Base-by-base conservation (phyloP, 2,113 vertebrate genomes). In the Pollachius pollachius region DNA sequence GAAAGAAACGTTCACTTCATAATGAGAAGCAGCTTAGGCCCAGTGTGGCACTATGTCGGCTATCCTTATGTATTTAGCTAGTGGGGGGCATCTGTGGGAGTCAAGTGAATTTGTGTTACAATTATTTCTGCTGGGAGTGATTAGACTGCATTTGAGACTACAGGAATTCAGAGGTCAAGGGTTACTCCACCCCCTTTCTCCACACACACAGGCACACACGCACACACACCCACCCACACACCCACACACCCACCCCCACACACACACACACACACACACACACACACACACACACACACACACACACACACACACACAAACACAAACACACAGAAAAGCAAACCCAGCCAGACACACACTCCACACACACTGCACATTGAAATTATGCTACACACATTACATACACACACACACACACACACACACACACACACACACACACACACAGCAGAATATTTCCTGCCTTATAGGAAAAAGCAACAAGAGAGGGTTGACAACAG, bases 51-150 rank as follows among this genome's bases (percentile, higher is more conserved):
- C 11, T 18, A 21, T 21, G n/a, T 60, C 19, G 19, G 65, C 30
- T 65, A 62, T 52, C 5, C 15, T 41, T 41, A 23, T 21, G 64
- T 67, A 59, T 67, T 18, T 71, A n/a, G 61, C 57, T 30, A 56
- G 25, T 68, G 65, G 16, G 48, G 57, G n/a, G 34, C 59, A 67
- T 37, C 15, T 17, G 54, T 16, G 15, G 1, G 7, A 60, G 21
- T 7, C 1, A 70, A 30, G 68, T 70, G 79, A 80, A 84, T 88
- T 82, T 82, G 72, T 74, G 16, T 74, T 77, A 54, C 75, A 86
- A 82, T 89, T 87, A 84, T 87, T 86, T 89, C 78, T 81, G 75
- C 86, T 85, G 82, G 76, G 82, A 90, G 70, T 86, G 73, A 87
- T 87, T 87, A 85, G 78, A 69, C 83, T 84, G 61, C 81, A 37